Percentiles rank a stretch among this genome's conserved stretches.
Conservation (phyloP, 2,797 vertebrate species). For the Ficedula albicollis region DNA sequence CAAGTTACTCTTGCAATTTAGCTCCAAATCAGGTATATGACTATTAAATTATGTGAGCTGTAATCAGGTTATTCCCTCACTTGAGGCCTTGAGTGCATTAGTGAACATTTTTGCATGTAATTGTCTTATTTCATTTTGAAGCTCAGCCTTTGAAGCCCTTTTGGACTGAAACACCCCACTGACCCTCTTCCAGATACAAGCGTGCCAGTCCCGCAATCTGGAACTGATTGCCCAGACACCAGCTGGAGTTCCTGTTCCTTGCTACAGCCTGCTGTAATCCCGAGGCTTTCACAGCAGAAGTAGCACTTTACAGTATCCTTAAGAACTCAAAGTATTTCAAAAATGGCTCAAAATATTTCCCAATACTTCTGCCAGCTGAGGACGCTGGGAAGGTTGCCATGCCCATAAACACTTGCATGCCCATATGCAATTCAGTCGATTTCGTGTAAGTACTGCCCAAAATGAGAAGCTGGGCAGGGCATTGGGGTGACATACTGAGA, state of each 20-base stretch:
- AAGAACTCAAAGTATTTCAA: constrained; percentile 20
- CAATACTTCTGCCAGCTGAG: not conserved
- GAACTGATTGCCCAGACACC: constrained; percentile 43
- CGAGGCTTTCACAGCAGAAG: constrained; percentile 5
- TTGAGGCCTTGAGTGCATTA: not conserved
- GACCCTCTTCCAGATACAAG: constrained; percentile 13
- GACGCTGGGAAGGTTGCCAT: not conserved
- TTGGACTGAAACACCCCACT: not conserved
- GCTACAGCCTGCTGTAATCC: constrained; percentile 17
- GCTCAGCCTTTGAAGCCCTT: not conserved
- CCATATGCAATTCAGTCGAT: fast-evolving
- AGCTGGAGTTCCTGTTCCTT: constrained; percentile 10
- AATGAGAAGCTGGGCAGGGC: not conserved
- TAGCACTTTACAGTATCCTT: not conserved
- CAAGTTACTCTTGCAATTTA: not conserved
- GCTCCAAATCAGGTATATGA: not conserved
- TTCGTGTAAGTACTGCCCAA: not conserved
- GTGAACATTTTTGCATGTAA: not conserved
- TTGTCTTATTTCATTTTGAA: constrained; percentile 39
- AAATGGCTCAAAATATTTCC: constrained; percentile 29
- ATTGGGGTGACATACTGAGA: not conserved
- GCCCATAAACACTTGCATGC: not conserved
- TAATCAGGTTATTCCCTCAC: not conserved
- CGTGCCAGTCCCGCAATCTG: not conserved
- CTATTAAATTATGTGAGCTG: not conserved